phyloP scores from a whole-genome alignment of 2,888 invertebrate species.

The Macrostomum cliftonense region DNA sequence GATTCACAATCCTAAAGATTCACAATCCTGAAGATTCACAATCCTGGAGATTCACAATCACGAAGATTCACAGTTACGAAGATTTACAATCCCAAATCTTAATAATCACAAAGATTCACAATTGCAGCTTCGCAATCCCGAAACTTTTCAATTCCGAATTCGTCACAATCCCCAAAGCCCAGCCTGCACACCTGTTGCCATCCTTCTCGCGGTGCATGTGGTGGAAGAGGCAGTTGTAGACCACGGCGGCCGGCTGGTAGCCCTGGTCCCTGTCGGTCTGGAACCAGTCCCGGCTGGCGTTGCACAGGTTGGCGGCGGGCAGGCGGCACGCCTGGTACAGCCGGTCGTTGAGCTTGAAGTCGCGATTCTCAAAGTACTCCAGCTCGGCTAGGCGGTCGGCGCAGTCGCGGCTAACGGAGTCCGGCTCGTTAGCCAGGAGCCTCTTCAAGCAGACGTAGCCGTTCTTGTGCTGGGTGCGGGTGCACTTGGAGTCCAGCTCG shows the following conservation, averaged over 20 bases:
- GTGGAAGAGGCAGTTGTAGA: constrained; percentile 72
- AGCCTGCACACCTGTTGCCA: neutral
- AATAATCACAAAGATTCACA: too few relatives aligned
- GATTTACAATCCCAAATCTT: too few relatives aligned
- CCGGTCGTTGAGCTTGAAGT: constrained; percentile 48
- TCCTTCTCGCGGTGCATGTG: constrained; percentile 24
- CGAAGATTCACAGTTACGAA: too few relatives aligned
- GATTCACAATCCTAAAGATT: too few relatives aligned
- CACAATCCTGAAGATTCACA: too few relatives aligned
- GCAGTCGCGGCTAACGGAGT: constrained; percentile 45
- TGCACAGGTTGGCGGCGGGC: constrained; percentile 64
- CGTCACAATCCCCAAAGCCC: too few relatives aligned
- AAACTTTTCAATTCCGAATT: too few relatives aligned
- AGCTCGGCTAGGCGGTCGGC: constrained; percentile 77
- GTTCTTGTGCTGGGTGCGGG: constrained; percentile 16
- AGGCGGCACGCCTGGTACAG: constrained; percentile 67
- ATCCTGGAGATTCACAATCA: too few relatives aligned
- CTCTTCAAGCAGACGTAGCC: too few relatives aligned
- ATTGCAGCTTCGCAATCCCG: too few relatives aligned
- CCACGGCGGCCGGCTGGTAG: constrained; percentile 59
- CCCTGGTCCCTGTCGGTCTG: constrained; percentile 43
- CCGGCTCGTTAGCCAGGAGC: too few relatives aligned
- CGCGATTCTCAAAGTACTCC: constrained; percentile 84
- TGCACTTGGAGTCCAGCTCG: constrained; percentile 53
- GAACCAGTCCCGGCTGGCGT: constrained; percentile 58